Conservation (phyloP, 2,888 invertebrate genomes). For the Napeogenes inachia region DNA sequence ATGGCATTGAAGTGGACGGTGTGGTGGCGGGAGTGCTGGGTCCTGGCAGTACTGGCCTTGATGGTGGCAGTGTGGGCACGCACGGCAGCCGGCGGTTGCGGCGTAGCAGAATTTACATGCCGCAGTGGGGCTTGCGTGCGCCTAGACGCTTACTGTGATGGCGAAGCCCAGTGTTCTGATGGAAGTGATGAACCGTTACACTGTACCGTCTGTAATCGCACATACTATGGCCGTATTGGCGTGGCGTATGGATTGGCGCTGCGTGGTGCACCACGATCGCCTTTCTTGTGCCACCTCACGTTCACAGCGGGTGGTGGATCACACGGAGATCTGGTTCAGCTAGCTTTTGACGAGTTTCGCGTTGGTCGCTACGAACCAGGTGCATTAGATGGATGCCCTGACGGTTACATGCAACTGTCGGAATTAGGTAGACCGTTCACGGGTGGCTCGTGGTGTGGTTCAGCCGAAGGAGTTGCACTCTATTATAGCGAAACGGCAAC, state of each 20-base stretch:
- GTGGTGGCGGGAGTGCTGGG: slow-evolving; percentile 8
- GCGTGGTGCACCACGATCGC: slow-evolving; percentile 85
- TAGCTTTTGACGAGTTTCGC: slow-evolving; percentile 92
- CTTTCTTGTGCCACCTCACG: slow-evolving; percentile 92
- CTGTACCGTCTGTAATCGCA: slow-evolving; percentile 92
- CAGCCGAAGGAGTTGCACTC: slow-evolving; percentile 86
- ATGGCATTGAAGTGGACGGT: slow-evolving; percentile 6
- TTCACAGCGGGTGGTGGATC: slow-evolving; percentile 93
- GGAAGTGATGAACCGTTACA: slow-evolving; percentile 89
- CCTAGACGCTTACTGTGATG: slow-evolving; percentile 91
- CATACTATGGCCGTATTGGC: slow-evolving; percentile 92
- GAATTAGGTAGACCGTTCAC: slow-evolving; percentile 92
- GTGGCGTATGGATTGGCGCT: slow-evolving; percentile 88
- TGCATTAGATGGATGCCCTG: slow-evolving; percentile 87
- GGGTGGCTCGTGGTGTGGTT: slow-evolving; percentile 93
- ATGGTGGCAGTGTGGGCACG: slow-evolving; percentile 51
- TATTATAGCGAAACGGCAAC: slow-evolving; percentile 95
- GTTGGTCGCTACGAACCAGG: slow-evolving; percentile 88
- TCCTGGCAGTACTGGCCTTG: slow-evolving; percentile 19
- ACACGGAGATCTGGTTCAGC: slow-evolving; percentile 92
- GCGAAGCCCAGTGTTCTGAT: slow-evolving; percentile 89
- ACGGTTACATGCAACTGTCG: slow-evolving; percentile 91
- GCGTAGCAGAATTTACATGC: slow-evolving; percentile 59
- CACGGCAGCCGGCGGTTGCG: slow-evolving; percentile 57
- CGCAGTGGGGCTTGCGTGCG: slow-evolving; percentile 86